These are phyloP conservation scores for Sphaeramia orbicularis DNA, from an alignment of 2,797 vertebrate species.

Conservation along the genomic window DNA sequence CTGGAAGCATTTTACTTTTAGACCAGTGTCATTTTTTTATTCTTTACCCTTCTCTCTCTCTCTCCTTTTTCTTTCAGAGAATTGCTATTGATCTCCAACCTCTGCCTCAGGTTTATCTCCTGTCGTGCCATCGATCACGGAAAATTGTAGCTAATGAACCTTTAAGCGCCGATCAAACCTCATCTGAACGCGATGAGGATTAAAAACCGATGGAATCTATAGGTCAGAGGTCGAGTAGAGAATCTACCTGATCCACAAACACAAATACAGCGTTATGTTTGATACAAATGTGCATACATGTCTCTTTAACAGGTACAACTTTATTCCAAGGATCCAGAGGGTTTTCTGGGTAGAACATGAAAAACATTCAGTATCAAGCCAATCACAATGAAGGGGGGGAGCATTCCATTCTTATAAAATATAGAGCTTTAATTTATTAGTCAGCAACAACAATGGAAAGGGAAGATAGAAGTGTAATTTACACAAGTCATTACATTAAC, in stretches of 20 bases:
- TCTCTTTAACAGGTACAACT: conserved; percentile 78
- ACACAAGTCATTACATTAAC: conserved; percentile 84
- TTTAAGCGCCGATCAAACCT: conserved; percentile 12
- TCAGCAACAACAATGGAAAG: conserved; percentile 85
- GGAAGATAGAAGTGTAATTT: conserved; percentile 77
- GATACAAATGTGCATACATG: conserved; percentile 75
- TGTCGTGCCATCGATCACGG: conserved; percentile 2
- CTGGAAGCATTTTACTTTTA: too few relatives aligned
- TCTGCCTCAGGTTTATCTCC: conserved; percentile 4
- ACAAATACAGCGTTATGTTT: conserved; percentile 46
- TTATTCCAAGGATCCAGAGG: conserved; percentile 79
- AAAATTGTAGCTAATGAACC: conserved; percentile 26
- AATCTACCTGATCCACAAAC: conserved; percentile 21
- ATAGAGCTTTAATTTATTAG: conserved; percentile 91
- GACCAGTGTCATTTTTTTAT: too few relatives aligned
- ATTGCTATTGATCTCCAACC: conserved; percentile 28
- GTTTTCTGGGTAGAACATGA: conserved; percentile 75
- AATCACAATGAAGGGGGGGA: conserved; percentile 78
- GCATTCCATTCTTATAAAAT: conserved; percentile 87
- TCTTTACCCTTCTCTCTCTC: too few relatives aligned
- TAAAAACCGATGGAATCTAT: conserved; percentile 14
- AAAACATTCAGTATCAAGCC: conserved; percentile 75
- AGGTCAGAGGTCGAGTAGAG: background rate
- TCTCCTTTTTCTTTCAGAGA: background rate
- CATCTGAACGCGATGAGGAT: background rate